Evolutionary conservation across 1,140 invertebrate genomes (phyloP), one percentile per base, ranked within the genome.

Genomic region (Dryas iulia): DNA sequence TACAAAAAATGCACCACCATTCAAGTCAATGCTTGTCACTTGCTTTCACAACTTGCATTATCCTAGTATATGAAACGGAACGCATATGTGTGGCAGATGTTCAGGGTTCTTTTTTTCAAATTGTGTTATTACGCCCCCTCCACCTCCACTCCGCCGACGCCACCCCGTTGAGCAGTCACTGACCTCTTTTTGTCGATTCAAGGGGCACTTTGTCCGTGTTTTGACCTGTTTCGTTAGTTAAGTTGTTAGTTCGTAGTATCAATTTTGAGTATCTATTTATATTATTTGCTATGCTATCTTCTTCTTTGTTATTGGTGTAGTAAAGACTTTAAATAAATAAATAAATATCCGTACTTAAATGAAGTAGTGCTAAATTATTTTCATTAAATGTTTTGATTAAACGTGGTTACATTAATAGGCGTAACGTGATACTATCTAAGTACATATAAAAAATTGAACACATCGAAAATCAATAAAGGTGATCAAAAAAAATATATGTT

Each of bases 31-130:
- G 14, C 4, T 5, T 75, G 76, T 81, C 39, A 81, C 82, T 86
- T 87, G 75, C 77, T 74, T 69, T 82, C 78, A 80, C 82, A 73
- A 83, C 83, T 84, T 86, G 87, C 86, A 89, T 91, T 90, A 87
- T 90, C 84, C 73, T 74, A 76, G 66, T 72, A 76, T 82, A 81
- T 82, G 78, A 79, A 86, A 81, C 78, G 78, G 63, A 82, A 79
- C 78, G 83, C 89, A 91, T 82, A 89, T 91, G 89, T 82, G 82
- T 74, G 78, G 85, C 87, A 91, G 89, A 91, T 91, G 89, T 87
- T 87, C 75, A 77, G 86, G 88, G 84, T 80, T 84, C 74, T 81
- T 89, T 89, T 89, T 47, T 88, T 82, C 78, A 81, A 84, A 86
- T 47, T 86, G 82, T 89, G 79, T 87, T 89, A 89, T 86, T 89